A percentile compares a stretch with the other conserved stretches of the same genome.
phyloP scores from a whole-genome alignment of 1,140 invertebrate species.

The Leptinotarsa texana region DNA sequence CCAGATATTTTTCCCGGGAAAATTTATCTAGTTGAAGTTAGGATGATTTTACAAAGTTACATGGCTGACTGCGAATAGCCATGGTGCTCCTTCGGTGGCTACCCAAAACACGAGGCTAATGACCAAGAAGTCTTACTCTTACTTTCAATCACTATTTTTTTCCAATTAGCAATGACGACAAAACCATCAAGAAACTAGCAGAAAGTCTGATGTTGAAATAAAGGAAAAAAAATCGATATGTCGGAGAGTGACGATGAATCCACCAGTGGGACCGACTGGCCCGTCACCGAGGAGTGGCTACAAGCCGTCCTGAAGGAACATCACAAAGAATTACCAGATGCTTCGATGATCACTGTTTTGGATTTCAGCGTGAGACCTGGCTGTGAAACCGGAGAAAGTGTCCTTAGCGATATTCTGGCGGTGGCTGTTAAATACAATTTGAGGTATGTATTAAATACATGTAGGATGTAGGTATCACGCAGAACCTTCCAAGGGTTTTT shows the following conservation, averaged over 20 bases:
- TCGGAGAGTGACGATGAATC: slow-evolving; percentile 63
- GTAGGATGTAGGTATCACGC: too few relatives aligned
- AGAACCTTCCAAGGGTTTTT: too few relatives aligned
- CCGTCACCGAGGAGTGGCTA: slow-evolving; percentile 66
- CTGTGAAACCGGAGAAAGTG: slow-evolving; percentile 63
- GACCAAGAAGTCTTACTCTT: too few relatives aligned
- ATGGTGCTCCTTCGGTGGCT: too few relatives aligned
- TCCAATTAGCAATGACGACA: too few relatives aligned
- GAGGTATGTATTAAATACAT: slow-evolving; percentile 21
- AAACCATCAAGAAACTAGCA: too few relatives aligned
- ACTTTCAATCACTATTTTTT: too few relatives aligned
- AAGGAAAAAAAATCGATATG: slow-evolving; percentile 49
- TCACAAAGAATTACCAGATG: slow-evolving; percentile 54
- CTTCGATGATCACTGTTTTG: slow-evolving; percentile 54
- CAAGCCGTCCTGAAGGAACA: slow-evolving; percentile 62
- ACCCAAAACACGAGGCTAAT: too few relatives aligned
- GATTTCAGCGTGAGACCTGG: slow-evolving; percentile 61
- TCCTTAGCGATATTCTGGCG: slow-evolving; percentile 67
- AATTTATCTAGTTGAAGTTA: too few relatives aligned
- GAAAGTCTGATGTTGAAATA: not conserved
- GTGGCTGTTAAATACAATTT: slow-evolving; percentile 61
- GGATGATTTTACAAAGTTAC: too few relatives aligned
- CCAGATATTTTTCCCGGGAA: too few relatives aligned
- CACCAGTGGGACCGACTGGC: slow-evolving; percentile 57
- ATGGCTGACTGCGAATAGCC: too few relatives aligned